Base-by-base conservation (phyloP, 2,113 vertebrate genomes). In the Ranitomeya imitator region DNA sequence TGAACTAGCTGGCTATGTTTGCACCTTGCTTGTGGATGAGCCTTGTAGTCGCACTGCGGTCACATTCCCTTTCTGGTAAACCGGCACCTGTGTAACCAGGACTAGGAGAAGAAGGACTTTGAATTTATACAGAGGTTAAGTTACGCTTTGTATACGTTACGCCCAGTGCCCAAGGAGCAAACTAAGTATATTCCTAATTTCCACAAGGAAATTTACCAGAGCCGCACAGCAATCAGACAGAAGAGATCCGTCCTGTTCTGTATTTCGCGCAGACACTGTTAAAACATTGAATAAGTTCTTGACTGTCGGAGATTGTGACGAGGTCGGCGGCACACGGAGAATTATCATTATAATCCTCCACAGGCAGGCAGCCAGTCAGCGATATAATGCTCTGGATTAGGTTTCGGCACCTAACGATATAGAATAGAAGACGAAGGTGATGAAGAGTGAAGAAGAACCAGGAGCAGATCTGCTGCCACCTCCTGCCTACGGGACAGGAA, bases 301-400 rank as follows among this genome's bases (percentile, higher is more conserved):
- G 57, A 59, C 71, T 86, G 52, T 76, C 15, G 59, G 65, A 86
- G 85, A 79, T 23, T 80, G 77, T 71, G 74, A 80, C 59, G 77
- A 86, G 77, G 85, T 80, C 77, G 21, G 77, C 19, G 63, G 74
- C 85, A 67, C 74, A 59, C 37, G 76, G 77, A 13, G 71, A 78
- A 86, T 79, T 67, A 79, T 87, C 77, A 69, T 51, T 57, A 71
- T 67, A 87, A 87, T 87, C 85, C 85, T 87, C 45, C 7, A 45
- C 77, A 80, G 85, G 85, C 85, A 87, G 71, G 23, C 74, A 78
- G 85, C 73, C 85, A 85, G 85, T 73, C 85, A 86, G 85, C 76
- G 59, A 69, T 80, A 80, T 69, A 87, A 87, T 80, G 77, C 77
- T 67, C 15, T 5, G 85, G 85, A 87, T 87, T 80, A 87, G 26